Percentiles rank a stretch among this genome's conserved stretches.
Conservation (phyloP, 2,888 invertebrate genomes). For the Xiphydria camelus region DNA sequence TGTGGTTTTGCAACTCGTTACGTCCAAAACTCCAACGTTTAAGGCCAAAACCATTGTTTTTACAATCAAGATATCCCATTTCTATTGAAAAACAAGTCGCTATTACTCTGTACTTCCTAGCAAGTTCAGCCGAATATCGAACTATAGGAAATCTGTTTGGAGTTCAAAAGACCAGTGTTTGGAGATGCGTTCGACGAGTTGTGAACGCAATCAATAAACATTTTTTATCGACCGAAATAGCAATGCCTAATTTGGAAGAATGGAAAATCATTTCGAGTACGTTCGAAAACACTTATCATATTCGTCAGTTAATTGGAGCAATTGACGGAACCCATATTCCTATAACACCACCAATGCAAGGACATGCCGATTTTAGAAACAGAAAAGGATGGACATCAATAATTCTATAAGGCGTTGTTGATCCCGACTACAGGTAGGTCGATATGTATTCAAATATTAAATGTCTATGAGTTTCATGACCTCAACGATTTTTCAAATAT, state of each 20-base stretch:
- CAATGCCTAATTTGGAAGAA: conserved; percentile 34
- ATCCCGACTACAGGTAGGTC: conserved; percentile 22
- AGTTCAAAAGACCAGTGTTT: conserved; percentile 28
- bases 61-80: conserved; percentile 14
- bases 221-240: conserved; percentile 28
- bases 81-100: conserved; percentile 26
- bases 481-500: conserved; percentile 4
- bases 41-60: conserved; percentile 6
- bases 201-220: conserved; percentile 34
- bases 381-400: conserved; percentile 29
- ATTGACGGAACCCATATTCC: conserved; percentile 34
- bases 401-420: conserved; percentile 27
- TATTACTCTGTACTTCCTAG: conserved; percentile 26
- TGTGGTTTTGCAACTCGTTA: no score
- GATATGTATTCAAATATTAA: conserved; percentile 12
- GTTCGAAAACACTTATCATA: conserved; percentile 31
- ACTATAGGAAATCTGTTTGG: conserved; percentile 30
- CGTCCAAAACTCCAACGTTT: no score
- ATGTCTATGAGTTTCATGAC: conserved; percentile 4
- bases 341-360: conserved; percentile 22
- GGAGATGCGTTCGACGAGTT: conserved; percentile 31
- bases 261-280: conserved; percentile 24
- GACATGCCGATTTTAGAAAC: conserved; percentile 27
- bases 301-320: conserved; percentile 41
- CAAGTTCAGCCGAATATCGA: conserved; percentile 28